These are phyloP conservation scores for Psammodynastes pulverulentus DNA, from an alignment of 2,113 vertebrate species.

Conservation along the genomic window DNA sequence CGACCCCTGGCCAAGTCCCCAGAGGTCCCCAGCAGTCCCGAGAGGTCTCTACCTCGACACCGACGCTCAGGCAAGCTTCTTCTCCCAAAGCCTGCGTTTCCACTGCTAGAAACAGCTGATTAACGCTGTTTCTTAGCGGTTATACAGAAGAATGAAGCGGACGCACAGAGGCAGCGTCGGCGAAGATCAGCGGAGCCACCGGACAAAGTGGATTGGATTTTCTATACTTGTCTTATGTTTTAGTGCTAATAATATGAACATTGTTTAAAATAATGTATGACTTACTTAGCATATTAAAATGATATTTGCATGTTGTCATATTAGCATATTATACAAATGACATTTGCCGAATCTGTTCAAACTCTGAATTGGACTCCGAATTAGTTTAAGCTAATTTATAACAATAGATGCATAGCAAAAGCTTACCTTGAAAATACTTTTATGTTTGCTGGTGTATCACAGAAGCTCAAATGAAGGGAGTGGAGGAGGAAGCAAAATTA, in stretches of 20 bases:
- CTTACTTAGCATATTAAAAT: neutral
- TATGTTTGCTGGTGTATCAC: neutral
- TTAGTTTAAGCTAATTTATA: neutral
- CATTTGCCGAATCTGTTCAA: neutral
- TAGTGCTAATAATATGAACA: neutral
- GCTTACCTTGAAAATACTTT: neutral
- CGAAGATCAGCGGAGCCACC: no score
- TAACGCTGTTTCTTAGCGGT: no score
- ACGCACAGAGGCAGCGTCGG: no score
- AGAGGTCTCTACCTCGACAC: no score
- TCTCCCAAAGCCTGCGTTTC: no score
- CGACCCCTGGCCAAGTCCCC: no score
- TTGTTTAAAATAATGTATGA: neutral
- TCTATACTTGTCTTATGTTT: neutral
- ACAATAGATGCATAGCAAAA: neutral
- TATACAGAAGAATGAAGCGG: no score
- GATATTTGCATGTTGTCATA: neutral
- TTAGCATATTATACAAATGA: conserved; percentile 7
- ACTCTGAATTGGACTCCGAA: neutral
- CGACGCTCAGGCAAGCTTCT: no score
- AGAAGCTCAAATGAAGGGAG: neutral
- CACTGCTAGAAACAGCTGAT: no score
- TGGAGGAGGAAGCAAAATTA: neutral
- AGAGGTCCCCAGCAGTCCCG: no score
- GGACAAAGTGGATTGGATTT: no score